phyloP scores from a whole-genome alignment of 2,113 vertebrate species.

The Acrocephalus arundinaceus region DNA sequence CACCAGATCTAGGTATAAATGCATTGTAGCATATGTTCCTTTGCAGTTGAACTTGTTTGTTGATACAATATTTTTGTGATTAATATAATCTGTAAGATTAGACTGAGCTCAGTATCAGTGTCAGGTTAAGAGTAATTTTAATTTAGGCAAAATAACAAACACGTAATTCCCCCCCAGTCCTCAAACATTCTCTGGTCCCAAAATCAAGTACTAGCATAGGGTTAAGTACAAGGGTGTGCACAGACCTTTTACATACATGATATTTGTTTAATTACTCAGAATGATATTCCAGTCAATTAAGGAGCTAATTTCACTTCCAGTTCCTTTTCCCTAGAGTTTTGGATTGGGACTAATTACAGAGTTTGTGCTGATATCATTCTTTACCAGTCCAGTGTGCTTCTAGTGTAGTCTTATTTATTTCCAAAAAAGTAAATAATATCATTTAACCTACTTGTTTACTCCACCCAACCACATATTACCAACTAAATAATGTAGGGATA shows the following conservation, averaged over 20 bases:
- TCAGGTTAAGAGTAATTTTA: not conserved
- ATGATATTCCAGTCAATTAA: not conserved
- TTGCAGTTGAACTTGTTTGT: not conserved
- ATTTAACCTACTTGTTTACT: not conserved
- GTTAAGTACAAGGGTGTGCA: not conserved
- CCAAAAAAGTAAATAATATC: not conserved
- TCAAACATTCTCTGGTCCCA: not conserved
- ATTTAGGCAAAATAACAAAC: not conserved
- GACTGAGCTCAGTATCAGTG: not conserved
- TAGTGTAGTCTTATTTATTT: not conserved
- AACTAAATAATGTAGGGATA: not conserved
- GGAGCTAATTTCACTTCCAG: not conserved
- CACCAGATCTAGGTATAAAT: not conserved
- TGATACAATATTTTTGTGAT: not conserved
- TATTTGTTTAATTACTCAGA: not conserved
- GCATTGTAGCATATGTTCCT: not conserved
- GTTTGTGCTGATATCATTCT: not conserved
- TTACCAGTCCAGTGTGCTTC: not conserved
- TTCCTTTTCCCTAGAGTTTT: not conserved
- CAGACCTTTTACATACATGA: too few species aligned
- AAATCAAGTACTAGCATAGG: not conserved
- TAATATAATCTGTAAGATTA: not conserved
- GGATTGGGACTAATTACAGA: not conserved
- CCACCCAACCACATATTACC: not conserved
- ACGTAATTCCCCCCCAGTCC: not conserved